A percentile compares a stretch with the other conserved stretches of the same genome.
phyloP scores from a whole-genome alignment of 2,113 vertebrate genomes.

The Rhinogobius similis region DNA sequence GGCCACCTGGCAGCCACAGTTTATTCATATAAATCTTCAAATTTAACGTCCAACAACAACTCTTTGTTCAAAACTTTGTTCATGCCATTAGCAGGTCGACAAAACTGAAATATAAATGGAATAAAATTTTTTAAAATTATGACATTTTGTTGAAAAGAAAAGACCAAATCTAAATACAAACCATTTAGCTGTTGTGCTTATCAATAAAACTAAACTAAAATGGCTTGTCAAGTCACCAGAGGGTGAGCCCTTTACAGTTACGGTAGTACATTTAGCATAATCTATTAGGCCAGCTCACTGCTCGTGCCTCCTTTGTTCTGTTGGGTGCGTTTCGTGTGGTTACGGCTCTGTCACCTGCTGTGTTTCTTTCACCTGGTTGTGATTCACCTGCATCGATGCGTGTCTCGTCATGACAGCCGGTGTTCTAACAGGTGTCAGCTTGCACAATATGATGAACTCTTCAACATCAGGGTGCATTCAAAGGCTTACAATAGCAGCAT shows the following conservation, averaged over 20 bases:
- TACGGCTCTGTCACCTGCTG: slow-evolving; percentile 50
- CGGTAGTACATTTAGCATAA: not conserved
- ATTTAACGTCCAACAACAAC: too few relatives aligned
- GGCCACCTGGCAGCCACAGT: too few relatives aligned
- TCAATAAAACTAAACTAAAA: too few relatives aligned
- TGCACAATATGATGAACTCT: slow-evolving; percentile 37
- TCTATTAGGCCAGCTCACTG: not conserved
- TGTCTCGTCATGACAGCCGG: slow-evolving; percentile 65
- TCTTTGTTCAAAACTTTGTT: too few relatives aligned
- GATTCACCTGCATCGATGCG: slow-evolving; percentile 58
- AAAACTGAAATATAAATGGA: too few relatives aligned
- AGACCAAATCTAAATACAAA: too few relatives aligned
- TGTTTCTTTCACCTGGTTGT: slow-evolving; percentile 29
- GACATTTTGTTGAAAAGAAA: too few relatives aligned
- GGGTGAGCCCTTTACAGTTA: not conserved
- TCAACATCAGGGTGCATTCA: slow-evolving; percentile 15
- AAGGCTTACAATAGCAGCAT: not conserved
- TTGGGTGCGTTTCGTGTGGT: not conserved
- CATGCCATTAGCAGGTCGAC: too few relatives aligned
- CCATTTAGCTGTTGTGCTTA: too few relatives aligned
- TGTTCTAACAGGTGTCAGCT: slow-evolving; percentile 68
- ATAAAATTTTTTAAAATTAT: too few relatives aligned
- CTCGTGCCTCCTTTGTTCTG: slow-evolving; percentile 1
- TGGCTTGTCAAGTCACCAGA: not conserved
- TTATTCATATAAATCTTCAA: too few relatives aligned